Evolutionary conservation across 2,797 vertebrate species (phyloP), one percentile per base, ranked within the genome.

Genomic region (Brotula barbata): DNA sequence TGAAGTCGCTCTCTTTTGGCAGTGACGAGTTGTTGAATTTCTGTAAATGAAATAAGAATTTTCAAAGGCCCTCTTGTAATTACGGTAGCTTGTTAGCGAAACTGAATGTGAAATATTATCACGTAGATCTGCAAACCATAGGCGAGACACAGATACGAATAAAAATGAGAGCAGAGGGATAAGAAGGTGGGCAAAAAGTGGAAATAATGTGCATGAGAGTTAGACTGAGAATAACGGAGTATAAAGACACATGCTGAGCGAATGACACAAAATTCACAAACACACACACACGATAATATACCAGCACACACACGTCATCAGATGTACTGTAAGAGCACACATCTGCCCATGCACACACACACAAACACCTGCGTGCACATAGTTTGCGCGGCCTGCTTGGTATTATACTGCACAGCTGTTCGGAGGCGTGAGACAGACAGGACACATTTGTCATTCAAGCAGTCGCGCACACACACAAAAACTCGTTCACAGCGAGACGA

Each of bases 341-440:
- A 41, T 41, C 23, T 23, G 5, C 9, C 1, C 8, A 3, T 31
- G 17, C 48, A 48, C 28, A 22, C 17, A 44, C 39, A 57, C 23
- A 36, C 1, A 12, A 8, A 64, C 70, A 73, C 57, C 53, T 49
- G 68, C 70, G 73, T 58, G 55, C 17, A 63, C 68, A 80, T 71
- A 60, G 22, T 51, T 50, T 14, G 20, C 28, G 34, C 34, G 39
- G 23, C 56, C 41, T 20, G 25, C 53, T 56, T 48, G 6, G 55
- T 47, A 61, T 52, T 62, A 10, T 43, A 52, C 46, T 48, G 19
- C 68, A 63, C 77, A 80, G 70, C 63, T 76, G 78, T 62, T 45
- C 25, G 3, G 41, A 47, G 54, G 36, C 40, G 20, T 40, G 40
- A 37, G 57, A 59, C 56, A 57, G 53, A 61, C 20, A 12, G 33